Base-by-base conservation (phyloP, 2,113 vertebrate genomes). In the Epinephelus fuscoguttatus region DNA sequence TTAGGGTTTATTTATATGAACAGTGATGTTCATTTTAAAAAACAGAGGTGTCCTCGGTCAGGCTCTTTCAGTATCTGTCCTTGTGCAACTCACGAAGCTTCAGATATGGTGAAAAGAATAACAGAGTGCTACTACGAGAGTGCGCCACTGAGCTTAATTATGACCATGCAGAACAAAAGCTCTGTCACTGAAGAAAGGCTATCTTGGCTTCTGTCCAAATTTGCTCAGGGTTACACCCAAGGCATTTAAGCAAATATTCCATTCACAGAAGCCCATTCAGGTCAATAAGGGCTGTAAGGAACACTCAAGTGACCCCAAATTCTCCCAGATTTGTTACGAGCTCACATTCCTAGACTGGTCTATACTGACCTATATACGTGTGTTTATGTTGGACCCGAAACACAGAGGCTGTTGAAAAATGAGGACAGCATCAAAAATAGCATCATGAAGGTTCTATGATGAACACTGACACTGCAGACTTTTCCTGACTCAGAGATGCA, bases 221-320 rank as follows among this genome's bases (percentile, higher is more conserved):
- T 85, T 91, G 62, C 70, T 84, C 82, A 14, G 66, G 73, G 82
- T 79, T 60, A 78, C 84, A 70, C 75, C 81, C 74, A 71, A 88
- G 33, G 76, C 64, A 74, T 87, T 89, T 85, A 37, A 85, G 86
- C 53, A 88, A 92, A 92, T 88, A 92, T 89, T 86, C 70, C 80
- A 88, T 90, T 87, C 82, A 91, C 76, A 90, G 75, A 79, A 84
- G 71, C 75, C 75, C 60, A 70, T 85, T 90, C 73, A 83, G 83
- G 87, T 71, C 78, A 84, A 88, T 82, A 75, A 89, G 84, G 49
- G 72, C 71, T 73, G 57, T 45, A 82, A 81, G 78, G 61, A 78
- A 80, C 59, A 77, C 42, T 70, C 17, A 12, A 60, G 61, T 82
- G 83, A 92, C 87, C 86, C 66, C 25, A 70, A 66, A 64, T 66